A percentile compares a stretch with the other conserved stretches of the same genome.
Conservation (phyloP, 2,113 vertebrate genomes). For the Oxyruncus cristatus region DNA sequence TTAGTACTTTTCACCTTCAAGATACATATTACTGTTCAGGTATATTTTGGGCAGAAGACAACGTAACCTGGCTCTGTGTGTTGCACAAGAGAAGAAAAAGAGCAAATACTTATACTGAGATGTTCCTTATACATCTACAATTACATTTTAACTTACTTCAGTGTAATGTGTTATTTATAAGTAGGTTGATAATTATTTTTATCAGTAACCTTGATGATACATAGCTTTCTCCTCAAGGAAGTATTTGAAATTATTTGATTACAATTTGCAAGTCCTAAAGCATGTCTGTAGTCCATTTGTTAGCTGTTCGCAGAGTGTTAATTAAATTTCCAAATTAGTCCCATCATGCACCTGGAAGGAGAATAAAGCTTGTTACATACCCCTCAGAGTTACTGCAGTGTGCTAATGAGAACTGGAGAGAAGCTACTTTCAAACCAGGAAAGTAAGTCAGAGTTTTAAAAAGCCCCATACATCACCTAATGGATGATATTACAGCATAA, state of each 20-base stretch:
- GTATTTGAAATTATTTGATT: neutral
- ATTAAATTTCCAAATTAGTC: neutral
- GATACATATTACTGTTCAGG: neutral
- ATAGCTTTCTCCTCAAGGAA: neutral
- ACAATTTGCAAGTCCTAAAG: neutral
- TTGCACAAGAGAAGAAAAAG: neutral
- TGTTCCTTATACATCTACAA: neutral
- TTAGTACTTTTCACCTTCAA: neutral
- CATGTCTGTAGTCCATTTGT: neutral
- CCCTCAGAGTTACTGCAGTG: neutral
- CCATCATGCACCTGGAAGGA: neutral
- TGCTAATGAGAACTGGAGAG: neutral
- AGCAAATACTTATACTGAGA: neutral
- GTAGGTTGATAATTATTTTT: neutral
- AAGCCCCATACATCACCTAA: neutral
- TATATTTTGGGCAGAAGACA: neutral
- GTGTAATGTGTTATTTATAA: neutral
- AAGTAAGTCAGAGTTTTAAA: neutral
- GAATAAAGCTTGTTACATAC: neutral
- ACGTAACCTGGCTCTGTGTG: neutral
- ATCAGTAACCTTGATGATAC: neutral
- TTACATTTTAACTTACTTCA: neutral
- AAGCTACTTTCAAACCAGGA: neutral
- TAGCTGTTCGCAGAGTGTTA: conserved; percentile 18
- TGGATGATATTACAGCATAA: neutral